phyloP scores from a whole-genome alignment of 2,113 vertebrate genomes.

The Macquaria ambigua region DNA sequence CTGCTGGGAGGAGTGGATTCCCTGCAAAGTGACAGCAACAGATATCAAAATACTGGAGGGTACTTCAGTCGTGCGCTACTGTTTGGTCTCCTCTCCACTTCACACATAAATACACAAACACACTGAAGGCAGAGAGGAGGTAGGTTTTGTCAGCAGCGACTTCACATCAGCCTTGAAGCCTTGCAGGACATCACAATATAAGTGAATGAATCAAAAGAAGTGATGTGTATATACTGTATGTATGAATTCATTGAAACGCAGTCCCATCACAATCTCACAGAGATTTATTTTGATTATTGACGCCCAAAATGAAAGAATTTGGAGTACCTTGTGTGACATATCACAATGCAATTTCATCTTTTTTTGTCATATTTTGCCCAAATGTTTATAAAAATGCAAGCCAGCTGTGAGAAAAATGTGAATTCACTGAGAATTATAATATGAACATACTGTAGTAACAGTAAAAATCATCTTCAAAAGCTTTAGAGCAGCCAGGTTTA shows the following conservation, averaged over 20 bases:
- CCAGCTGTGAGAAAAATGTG: background rate
- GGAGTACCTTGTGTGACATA: background rate
- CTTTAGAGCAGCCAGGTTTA: background rate
- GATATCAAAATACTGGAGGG: slow-evolving; percentile 56
- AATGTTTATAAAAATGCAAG: background rate
- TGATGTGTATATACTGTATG: background rate
- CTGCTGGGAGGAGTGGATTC: slow-evolving; percentile 41
- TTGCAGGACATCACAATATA: background rate
- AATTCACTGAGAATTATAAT: background rate
- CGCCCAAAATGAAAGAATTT: background rate
- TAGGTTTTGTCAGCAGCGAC: background rate
- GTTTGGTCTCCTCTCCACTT: slow-evolving; percentile 30
- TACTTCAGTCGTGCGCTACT: slow-evolving; percentile 28
- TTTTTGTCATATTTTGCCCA: background rate
- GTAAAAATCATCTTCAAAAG: too few species aligned
- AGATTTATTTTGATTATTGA: background rate
- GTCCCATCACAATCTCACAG: background rate
- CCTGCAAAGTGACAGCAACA: slow-evolving; percentile 59
- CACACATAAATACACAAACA: slow-evolving; percentile 48
- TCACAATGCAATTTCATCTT: background rate
- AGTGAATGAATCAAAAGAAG: background rate
- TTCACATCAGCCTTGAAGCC: slow-evolving; percentile 2
- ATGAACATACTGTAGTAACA: background rate
- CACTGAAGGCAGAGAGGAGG: slow-evolving; percentile 5
- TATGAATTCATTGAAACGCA: background rate